Base-by-base conservation (phyloP, 2,113 vertebrate genomes). In the Menura novaehollandiae region DNA sequence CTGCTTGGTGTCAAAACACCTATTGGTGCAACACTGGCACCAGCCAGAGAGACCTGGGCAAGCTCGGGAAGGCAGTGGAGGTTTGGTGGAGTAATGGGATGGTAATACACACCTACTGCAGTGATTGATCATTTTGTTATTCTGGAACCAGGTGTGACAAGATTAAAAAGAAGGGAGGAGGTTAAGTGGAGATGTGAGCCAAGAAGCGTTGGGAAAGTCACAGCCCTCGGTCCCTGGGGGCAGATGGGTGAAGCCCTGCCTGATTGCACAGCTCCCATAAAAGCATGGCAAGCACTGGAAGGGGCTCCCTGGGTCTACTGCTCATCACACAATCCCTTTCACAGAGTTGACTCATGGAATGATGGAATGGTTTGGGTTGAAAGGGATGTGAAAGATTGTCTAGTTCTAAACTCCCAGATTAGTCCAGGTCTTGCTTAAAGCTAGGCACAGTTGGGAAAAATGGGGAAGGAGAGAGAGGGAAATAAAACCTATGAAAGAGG, bases 11-110 rank as follows among this genome's bases (percentile, higher is more conserved):
- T 41, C 69, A 19, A 33, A 84, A 77, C 35, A 46, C 6, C 18
- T 17, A 7, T 1, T 11, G 28, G 3, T 13, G 59, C 44, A 44
- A 49, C 0, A 0, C 0, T 33, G 72, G 35, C 41, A 35, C 13
- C 22, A 3, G 15, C 10, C 22, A 51, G 68, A 53, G 53, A 47
- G 33, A 33, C 39, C 23, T 39, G 67, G 33, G 33, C 35, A 9
- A 7, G 47, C 0, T 22, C 10, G 26, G 49, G 7, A 55, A n/a
- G 33, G 60, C 20, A 24, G 1, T 60, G 35, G 5, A 5, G 43
- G 6, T 72, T 68, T 3, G 18, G 27, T 37, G 74, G 27, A 28
- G 47, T 32, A 13, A 51, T 20, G n/a, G 23, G 32, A 9, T 13
- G 13, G 13, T 18, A 39, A n/a, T 5, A 7, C 37, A 16, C 44